Evolutionary conservation across 2,113 vertebrate species (phyloP), one percentile per base, ranked within the genome.

Genomic region (Daboia siamensis): DNA sequence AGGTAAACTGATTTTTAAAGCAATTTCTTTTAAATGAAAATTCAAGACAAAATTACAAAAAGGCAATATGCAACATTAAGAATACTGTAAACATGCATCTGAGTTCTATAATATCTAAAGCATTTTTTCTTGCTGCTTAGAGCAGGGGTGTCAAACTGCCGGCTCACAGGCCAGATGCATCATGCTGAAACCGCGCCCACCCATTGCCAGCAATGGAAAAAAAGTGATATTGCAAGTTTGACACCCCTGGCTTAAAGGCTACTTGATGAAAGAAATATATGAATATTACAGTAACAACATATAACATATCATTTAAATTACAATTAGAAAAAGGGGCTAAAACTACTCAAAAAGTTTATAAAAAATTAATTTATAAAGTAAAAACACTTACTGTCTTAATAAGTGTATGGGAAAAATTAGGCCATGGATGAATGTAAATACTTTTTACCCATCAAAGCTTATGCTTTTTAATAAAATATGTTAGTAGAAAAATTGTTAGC

Each of bases 281-380:
- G 90, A n/a, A 91, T 61, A 33, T 87, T 89, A 51, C 54, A 56
- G 12, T 93, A 95, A 95, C 55, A 24, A 20, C 46, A 57, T 33
- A 87, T 1, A 56, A 88, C 61, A 12, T 91, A 91, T 88, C 91
- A 52, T 64, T 86, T 93, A 86, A 87, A 23, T 59, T 55, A n/a
- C 11, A 57, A 92, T 91, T 92, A 3, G n/a, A 91, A 91, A 84
- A 2, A 93, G 93, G 29, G 94, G 93, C 93, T 0, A 0, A 91
- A 13, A 24, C 24, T 89, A 17, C 21, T 2, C 26, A 46, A 54
- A 86, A 87, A 48, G n/a, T 86, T 55, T 3, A 90, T 29, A 61
- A 15, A 84, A 33, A 20, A 54, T 29, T 24, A 84, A 86, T 24
- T 26, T 84, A 21, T 84, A 84, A 84, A 84, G 12, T n/a, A 69